Conservation (phyloP, 35 echinoderm and acorn worm species). For the Hemicentrotus pulcherrimus region DNA sequence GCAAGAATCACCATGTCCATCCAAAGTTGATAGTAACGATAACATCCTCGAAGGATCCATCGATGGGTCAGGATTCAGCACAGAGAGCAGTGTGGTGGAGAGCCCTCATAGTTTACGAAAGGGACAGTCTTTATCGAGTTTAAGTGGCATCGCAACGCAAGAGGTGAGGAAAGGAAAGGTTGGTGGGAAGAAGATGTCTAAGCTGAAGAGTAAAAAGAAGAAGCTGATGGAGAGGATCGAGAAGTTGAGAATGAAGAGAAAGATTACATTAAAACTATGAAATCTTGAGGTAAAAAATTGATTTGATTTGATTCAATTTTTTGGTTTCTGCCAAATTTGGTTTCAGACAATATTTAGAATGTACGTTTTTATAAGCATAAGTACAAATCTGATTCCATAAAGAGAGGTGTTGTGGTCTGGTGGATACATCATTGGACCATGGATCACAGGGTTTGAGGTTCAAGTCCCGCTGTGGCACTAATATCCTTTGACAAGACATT, state of each 20-base stretch:
- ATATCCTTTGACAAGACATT: too few species aligned
- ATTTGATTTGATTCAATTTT: too few species aligned
- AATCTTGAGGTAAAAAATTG: not conserved
- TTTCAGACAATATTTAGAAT: too few species aligned
- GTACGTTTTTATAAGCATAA: too few species aligned
- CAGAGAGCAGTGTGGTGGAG: not conserved
- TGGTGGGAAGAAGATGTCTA: not conserved
- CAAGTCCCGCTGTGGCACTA: too few species aligned
- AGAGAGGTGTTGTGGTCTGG: too few species aligned
- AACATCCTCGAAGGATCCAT: not conserved
- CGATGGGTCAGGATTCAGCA: not conserved
- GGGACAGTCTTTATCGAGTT: not conserved
- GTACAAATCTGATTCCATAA: not conserved
- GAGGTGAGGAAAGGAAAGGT: too few species aligned
- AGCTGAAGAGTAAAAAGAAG: not conserved
- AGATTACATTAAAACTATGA: constrained; percentile 26
- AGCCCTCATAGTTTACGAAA: not conserved
- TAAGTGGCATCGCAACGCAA: not conserved
- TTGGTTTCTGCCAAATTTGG: too few species aligned
- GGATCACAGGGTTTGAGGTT: too few species aligned
- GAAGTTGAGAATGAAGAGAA: constrained; percentile 36
- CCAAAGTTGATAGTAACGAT: not conserved
- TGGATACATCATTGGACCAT: too few species aligned
- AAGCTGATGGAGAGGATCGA: constrained; percentile 38
- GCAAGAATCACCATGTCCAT: not conserved